Evolutionary conservation across 2,113 vertebrate genomes (phyloP), one percentile per base, ranked within the genome.

Genomic region (Gymnocephalus cernua): DNA sequence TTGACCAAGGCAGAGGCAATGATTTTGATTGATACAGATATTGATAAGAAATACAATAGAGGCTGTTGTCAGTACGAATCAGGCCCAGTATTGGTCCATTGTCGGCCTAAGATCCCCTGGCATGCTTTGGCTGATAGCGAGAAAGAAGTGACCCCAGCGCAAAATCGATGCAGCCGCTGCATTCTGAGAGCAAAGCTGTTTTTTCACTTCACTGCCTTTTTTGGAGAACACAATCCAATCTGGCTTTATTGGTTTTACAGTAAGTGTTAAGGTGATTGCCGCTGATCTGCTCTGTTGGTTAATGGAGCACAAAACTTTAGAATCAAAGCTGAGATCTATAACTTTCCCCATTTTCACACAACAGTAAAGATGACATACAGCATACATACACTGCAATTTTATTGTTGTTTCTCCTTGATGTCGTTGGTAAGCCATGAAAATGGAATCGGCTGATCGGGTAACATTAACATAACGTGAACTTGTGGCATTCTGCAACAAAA

Each of bases 201-300:
- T 81, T 90, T 88, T 80, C 83, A 81, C 78, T 85, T 18, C 48
- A 62, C 71, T 85, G 86, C 84, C 77, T 81, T 92, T 41, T 95
- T 96, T 95, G 73, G 93, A 95, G 95, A 95, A 90, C 93, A 93
- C 95, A 94, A 96, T 97, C 95, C 95, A 96, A 96, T 96, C 95
- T 95, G 79, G 90, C 92, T 93, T 96, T 95, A 96, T 96, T 96
- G 94, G 94, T 73, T 93, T 93, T 91, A 93, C 95, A 95, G 96
- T 95, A 95, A 94, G 94, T 93, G 77, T 93, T 93, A 95, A 95
- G 94, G 94, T 96, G 96, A 97, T 96, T 96, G 95, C 93, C 87
- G 92, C 95, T 97, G 95, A 96, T 96, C 96, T 96, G 94, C 94
- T 95, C 95, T 94, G 95, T 96, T 93, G 94, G 94, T 95, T 95